These are phyloP conservation scores for Lophius americanus DNA, from an alignment of 2,797 vertebrate species.

Conservation along the genomic window DNA sequence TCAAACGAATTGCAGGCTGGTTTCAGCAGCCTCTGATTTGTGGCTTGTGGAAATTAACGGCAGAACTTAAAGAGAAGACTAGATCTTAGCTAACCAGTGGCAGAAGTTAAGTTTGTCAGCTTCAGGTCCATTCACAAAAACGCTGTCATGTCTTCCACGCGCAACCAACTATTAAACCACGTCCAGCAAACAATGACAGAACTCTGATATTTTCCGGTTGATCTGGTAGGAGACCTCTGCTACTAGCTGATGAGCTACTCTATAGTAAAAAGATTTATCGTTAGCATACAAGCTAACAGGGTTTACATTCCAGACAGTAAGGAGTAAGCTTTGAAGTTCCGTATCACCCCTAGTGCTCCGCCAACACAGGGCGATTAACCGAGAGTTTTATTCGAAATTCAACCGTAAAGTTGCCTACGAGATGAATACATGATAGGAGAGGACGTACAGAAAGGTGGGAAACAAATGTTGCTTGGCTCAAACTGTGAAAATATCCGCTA, in stretches of 20 bases:
- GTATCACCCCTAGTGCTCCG: slow-evolving; percentile 9
- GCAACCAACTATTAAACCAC: slow-evolving; percentile 15
- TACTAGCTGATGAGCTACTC: slow-evolving; percentile 55
- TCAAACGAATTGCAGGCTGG: background rate
- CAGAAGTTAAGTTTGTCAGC: slow-evolving; percentile 52
- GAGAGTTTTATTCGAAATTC: background rate
- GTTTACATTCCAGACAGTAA: slow-evolving; percentile 53
- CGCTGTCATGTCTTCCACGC: slow-evolving; percentile 16
- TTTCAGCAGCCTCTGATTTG: too few species aligned
- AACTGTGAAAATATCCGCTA: slow-evolving; percentile 67
- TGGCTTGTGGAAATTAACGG: background rate
- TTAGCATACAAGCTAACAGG: slow-evolving; percentile 76
- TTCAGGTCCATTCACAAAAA: slow-evolving; percentile 37
- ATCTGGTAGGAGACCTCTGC: slow-evolving; percentile 20
- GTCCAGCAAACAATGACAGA: slow-evolving; percentile 17
- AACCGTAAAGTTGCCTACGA: background rate
- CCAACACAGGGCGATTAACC: slow-evolving; percentile 3
- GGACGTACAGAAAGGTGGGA: background rate
- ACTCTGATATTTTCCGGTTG: background rate
- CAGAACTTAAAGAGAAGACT: background rate
- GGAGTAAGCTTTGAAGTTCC: slow-evolving; percentile 68
- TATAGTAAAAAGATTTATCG: slow-evolving; percentile 54
- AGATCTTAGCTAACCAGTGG: slow-evolving; percentile 11
- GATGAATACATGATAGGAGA: background rate
- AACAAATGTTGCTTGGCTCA: slow-evolving; percentile 44